Percentiles rank a stretch among this genome's conserved stretches.
These are phyloP conservation scores for Syndactyla subalaris DNA, from an alignment of 2,797 vertebrate species.

Conservation along the genomic window DNA sequence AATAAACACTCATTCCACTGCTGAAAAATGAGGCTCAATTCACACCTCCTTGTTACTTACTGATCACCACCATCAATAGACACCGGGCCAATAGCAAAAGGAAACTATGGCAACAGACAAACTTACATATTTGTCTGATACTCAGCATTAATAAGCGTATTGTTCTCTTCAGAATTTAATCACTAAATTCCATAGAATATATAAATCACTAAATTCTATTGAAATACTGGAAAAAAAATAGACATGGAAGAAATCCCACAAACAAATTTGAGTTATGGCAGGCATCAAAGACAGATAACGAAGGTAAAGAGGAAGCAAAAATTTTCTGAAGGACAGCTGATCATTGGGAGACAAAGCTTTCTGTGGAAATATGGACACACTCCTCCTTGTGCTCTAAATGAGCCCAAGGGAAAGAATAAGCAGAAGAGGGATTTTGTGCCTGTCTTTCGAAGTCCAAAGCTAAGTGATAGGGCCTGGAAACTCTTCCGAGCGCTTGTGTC, in stretches of 20 bases:
- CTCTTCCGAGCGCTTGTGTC: not conserved
- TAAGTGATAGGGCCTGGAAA: not conserved
- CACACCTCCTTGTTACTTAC: not conserved
- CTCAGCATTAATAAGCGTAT: not conserved
- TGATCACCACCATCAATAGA: not conserved
- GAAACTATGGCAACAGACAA: not conserved
- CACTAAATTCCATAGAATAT: not conserved
- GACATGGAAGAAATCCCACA: not conserved
- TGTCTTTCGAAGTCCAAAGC: not conserved
- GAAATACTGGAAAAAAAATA: not conserved
- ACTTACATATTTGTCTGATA: not conserved
- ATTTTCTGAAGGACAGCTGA: not conserved
- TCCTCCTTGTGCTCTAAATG: not conserved
- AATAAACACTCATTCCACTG: not conserved
- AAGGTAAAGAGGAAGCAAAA: not conserved
- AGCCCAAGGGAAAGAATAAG: not conserved
- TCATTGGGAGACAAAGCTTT: not conserved
- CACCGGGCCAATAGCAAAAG: not conserved
- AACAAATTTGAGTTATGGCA: not conserved
- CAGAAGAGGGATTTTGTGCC: not conserved
- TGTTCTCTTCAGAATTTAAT: not conserved
- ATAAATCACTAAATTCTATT: not conserved
- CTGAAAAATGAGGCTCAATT: not conserved
- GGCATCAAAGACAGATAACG: not conserved
- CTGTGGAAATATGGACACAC: not conserved